These are phyloP conservation scores for Columba livia DNA, from an alignment of 2,113 vertebrate species.

Conservation along the genomic window DNA sequence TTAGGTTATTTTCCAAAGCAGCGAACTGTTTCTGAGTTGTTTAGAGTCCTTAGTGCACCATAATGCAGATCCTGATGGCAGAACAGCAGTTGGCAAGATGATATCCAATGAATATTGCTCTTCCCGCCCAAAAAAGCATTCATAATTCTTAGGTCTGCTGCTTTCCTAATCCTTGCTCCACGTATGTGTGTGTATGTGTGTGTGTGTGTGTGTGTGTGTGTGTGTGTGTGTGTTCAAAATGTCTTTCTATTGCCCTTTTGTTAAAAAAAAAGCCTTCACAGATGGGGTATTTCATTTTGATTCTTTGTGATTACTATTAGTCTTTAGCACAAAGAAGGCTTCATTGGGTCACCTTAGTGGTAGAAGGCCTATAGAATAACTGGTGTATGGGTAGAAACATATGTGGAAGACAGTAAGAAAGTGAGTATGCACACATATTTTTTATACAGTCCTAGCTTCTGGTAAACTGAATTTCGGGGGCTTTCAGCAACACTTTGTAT, in stretches of 20 bases:
- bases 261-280: neutral
- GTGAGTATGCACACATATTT: neutral
- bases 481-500: neutral
- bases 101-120: neutral
- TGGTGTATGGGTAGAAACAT: neutral
- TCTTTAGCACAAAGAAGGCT: neutral
- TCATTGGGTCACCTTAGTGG: neutral
- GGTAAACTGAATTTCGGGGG: neutral
- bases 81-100: slow-evolving; percentile 26
- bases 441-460: neutral
- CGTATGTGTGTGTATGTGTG: neutral
- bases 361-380: neutral
- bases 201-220: neutral
- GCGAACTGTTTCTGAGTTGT: slow-evolving; percentile 30
- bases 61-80: slow-evolving; percentile 24
- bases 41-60: slow-evolving; percentile 17
- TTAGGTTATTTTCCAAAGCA: slow-evolving; percentile 48
- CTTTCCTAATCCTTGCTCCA: neutral
- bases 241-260: neutral
- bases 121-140: neutral
- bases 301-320: neutral
- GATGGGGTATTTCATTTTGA: neutral
- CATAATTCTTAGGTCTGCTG: neutral
- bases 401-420: neutral
- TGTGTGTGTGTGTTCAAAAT: neutral